phyloP scores from a whole-genome alignment of 1,140 invertebrate species.

The Pseudomyrmex gracilis region DNA sequence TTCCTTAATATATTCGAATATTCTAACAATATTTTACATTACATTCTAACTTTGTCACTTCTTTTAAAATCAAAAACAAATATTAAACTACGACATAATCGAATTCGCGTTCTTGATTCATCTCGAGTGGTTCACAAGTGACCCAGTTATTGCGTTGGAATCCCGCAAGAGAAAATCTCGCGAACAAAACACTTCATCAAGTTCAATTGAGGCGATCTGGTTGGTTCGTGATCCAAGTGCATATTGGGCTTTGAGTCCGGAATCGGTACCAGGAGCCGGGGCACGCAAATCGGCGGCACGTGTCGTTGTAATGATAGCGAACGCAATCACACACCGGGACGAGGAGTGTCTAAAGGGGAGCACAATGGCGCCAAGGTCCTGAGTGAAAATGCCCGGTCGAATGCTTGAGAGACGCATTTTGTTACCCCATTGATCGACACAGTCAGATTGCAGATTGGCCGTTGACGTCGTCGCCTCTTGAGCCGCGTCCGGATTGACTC shows the following conservation, averaged over 20 bases:
- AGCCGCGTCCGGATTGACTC: conserved; percentile 62
- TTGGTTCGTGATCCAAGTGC: conserved; percentile 56
- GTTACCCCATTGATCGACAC: conserved; percentile 65
- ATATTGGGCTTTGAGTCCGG: conserved; percentile 55
- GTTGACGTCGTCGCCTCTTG: conserved; percentile 70
- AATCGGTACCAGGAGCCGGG: conserved; percentile 42
- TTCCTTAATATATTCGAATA: no score
- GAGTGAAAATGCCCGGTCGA: background rate
- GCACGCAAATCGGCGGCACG: conserved; percentile 16
- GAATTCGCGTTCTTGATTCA: conserved; percentile 33
- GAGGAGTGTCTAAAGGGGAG: conserved; percentile 44
- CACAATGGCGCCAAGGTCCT: conserved; percentile 62
- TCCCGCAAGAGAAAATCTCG: conserved; percentile 31
- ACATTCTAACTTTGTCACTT: background rate
- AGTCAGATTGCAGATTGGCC: conserved; percentile 69
- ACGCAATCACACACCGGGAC: background rate
- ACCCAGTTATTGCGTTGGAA: conserved; percentile 46
- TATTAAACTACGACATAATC: background rate
- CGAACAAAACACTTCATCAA: conserved; percentile 57
- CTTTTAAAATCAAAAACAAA: background rate
- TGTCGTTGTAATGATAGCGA: conserved; percentile 48
- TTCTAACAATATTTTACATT: no score
- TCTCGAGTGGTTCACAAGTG: background rate
- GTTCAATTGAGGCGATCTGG: conserved; percentile 56
- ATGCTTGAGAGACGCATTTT: conserved; percentile 32